Evolutionary conservation across 1,140 invertebrate species (phyloP).

Genomic region (Calycopis cecrops): DNA sequence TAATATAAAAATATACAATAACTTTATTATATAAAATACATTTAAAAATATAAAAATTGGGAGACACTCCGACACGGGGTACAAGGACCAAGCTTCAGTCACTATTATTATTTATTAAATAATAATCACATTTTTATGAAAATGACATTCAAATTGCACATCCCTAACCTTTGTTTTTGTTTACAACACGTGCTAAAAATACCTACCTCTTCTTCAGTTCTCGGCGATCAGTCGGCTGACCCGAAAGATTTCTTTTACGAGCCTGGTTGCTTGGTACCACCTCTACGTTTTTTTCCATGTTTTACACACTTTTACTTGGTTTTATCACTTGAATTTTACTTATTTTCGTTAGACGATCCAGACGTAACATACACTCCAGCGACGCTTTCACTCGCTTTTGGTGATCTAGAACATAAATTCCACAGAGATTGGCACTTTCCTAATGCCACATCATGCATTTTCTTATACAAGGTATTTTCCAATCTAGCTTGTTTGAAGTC

Average conservation of each 20-base stretch:
- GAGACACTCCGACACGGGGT: too few species aligned
- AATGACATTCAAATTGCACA: slow-evolving; percentile 5
- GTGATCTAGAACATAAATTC: slow-evolving; percentile 34
- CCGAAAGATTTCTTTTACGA: slow-evolving; percentile 13
- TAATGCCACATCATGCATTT: slow-evolving; percentile 34
- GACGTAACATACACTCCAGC: slow-evolving; percentile 13
- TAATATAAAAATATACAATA: slow-evolving; percentile 9
- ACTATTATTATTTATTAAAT: too few species aligned
- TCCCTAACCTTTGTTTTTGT: slow-evolving; percentile 9
- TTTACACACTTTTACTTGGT: too few species aligned
- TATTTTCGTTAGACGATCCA: slow-evolving; percentile 12
- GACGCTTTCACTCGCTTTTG: slow-evolving; percentile 29
- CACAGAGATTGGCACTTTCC: slow-evolving; percentile 32
- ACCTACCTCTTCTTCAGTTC: slow-evolving; percentile 12
- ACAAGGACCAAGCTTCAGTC: too few species aligned
- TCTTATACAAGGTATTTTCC: slow-evolving; percentile 32
- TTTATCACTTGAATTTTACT: too few species aligned
- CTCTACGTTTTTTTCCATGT: slow-evolving; percentile 13
- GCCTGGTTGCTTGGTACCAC: slow-evolving; percentile 11
- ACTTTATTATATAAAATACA: too few species aligned
- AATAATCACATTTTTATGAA: too few species aligned
- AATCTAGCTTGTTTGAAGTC: slow-evolving; percentile 27
- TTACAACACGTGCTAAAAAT: slow-evolving; percentile 13
- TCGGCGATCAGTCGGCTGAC: slow-evolving; percentile 8
- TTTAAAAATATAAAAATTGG: too few species aligned